These are phyloP conservation scores for Steatocranus sp. DNA, from an alignment of 2,797 vertebrate genomes.

Conservation along the genomic window DNA sequence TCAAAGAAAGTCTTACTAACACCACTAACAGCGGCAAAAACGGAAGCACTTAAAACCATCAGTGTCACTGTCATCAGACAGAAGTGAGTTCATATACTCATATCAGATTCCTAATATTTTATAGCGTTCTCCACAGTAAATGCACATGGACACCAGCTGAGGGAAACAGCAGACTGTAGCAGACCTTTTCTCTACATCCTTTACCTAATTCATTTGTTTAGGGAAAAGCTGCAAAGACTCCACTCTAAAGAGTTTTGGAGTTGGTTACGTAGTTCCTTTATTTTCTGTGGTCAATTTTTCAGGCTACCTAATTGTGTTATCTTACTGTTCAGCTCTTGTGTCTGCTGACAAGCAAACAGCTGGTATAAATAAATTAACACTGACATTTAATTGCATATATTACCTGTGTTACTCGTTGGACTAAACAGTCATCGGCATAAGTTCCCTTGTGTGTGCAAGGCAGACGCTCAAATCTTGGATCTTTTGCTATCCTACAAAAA, in stretches of 20 bases:
- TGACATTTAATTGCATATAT: not conserved
- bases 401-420: slow-evolving; percentile 97
- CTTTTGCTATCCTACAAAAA: slow-evolving; percentile 88
- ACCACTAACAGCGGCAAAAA: not conserved
- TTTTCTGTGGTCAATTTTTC: not conserved
- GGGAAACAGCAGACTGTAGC: not conserved
- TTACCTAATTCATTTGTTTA: not conserved
- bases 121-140: not conserved
- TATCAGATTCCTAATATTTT: not conserved
- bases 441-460: slow-evolving; percentile 94
- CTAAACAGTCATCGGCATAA: slow-evolving; percentile 97
- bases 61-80: not conserved
- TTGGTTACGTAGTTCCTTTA: not conserved
- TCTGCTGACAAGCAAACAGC: not conserved
- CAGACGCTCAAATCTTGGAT: slow-evolving; percentile 92
- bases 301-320: not conserved
- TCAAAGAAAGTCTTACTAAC: not conserved
- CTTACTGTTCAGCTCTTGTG: not conserved
- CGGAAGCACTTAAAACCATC: not conserved
- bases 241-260: not conserved
- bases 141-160: not conserved
- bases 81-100: not conserved
- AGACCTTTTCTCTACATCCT: not conserved
- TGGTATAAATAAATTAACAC: not conserved
- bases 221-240: not conserved